phyloP scores from a whole-genome alignment of 2,113 vertebrate genomes.

The Bufo bufo region DNA sequence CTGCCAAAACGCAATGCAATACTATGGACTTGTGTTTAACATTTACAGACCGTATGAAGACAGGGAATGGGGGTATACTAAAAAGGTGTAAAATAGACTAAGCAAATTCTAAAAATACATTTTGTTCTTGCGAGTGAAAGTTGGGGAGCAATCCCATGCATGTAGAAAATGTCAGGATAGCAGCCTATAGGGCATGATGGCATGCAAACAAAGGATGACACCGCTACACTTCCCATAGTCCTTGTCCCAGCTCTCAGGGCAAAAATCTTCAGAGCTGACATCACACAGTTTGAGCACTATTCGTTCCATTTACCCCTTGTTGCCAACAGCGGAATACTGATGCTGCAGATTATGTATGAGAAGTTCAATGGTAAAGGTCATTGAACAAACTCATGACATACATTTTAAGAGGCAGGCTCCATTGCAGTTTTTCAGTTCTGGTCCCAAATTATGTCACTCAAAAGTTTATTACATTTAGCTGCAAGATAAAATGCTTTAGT shows the following conservation, averaged over 20 bases:
- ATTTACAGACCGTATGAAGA: background rate
- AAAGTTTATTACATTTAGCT: background rate
- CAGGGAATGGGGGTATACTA: background rate
- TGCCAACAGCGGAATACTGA: background rate
- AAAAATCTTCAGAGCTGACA: background rate
- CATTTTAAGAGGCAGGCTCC: conserved; percentile 6
- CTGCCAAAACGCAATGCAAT: background rate
- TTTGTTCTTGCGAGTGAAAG: background rate
- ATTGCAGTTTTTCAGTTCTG: background rate
- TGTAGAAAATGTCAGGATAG: background rate
- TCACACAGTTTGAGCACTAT: background rate
- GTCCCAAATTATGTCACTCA: background rate
- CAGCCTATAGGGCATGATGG: background rate
- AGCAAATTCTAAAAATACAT: background rate
- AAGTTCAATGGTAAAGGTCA: conserved; percentile 10
- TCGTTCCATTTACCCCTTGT: background rate
- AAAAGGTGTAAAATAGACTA: background rate
- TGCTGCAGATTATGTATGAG: background rate
- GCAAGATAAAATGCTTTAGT: background rate
- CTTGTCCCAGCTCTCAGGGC: background rate
- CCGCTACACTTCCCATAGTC: background rate
- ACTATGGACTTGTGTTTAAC: background rate
- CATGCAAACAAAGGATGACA: background rate
- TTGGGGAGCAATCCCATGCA: background rate
- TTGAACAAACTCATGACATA: background rate